phyloP scores from a whole-genome alignment of 1,140 invertebrate genomes.

The Brachionus rubens region DNA sequence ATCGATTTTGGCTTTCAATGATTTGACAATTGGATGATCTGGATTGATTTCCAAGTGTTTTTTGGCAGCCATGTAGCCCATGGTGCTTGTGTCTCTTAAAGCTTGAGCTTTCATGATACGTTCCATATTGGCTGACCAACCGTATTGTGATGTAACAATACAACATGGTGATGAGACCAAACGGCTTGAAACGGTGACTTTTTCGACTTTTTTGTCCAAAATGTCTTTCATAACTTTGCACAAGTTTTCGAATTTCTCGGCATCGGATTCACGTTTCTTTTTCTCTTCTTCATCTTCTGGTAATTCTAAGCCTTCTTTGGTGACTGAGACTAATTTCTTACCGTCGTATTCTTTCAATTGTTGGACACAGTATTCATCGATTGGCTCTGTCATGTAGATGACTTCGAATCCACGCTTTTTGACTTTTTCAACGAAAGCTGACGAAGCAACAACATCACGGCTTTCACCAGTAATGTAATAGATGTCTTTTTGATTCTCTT shows the following conservation, averaged over 20 bases:
- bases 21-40: constrained; percentile 91
- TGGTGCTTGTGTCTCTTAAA: constrained; percentile 85
- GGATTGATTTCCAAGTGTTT: constrained; percentile 78
- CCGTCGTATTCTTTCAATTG: constrained; percentile 97
- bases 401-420: constrained; percentile 96
- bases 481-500: constrained; percentile 93
- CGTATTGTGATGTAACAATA: constrained; percentile 96
- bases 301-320: constrained; percentile 92
- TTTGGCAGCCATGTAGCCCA: constrained; percentile 88
- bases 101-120: constrained; percentile 98
- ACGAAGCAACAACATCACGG: constrained; percentile 88
- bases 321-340: constrained; percentile 89
- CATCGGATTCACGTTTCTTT: constrained; percentile 79
- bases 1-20: constrained; percentile 80
- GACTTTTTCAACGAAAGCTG: constrained; percentile 92
- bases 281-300: constrained; percentile 83
- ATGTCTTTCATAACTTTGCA: constrained; percentile 99
- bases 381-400: constrained; percentile 98
- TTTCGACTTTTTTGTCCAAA: constrained; percentile 94
- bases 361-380: constrained; percentile 97
- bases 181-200: constrained; percentile 84
- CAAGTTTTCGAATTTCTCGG: constrained; percentile 68
- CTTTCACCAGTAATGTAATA: constrained; percentile 97
- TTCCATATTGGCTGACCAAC: constrained; percentile 99
- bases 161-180: constrained; percentile 94